Evolutionary conservation across 2,797 vertebrate genomes (phyloP), one percentile per base, ranked within the genome.

Genomic region (Adrianichthys oophorus): DNA sequence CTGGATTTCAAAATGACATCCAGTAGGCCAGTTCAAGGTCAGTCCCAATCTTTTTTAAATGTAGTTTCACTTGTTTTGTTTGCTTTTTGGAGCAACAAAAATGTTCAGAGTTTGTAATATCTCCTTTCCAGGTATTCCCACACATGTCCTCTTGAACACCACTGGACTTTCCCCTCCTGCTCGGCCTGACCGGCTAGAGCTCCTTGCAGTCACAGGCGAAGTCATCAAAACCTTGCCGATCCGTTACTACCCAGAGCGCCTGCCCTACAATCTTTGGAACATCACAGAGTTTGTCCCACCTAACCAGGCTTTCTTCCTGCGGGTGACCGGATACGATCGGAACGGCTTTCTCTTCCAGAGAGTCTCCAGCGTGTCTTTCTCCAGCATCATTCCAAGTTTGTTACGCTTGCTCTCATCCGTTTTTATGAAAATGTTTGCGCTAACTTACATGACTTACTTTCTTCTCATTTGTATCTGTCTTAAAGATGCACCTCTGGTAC

Each of bases 291-390:
- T 99, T 62, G 78, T 96, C 56, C 95, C 97, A 15, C 98, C 97
- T 57, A 85, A 90, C 2, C 95, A 98, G 87, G 94, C 94, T 57
- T 99, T 99, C 88, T 98, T 98, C 79, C 89, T 99, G 75, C 91
- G 94, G 82, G 86, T 98, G 64, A 94, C 78, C 0, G 98, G 98
- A 60, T 98, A 97, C 24, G 97, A 98, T 83, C 91, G 85, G 4
- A 88, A 96, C 1, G 94, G 89, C 68, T 96, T 94, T 74, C 74
- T 95, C 48, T 98, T 99, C 78, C 97, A 99, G 88, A 94, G 98
- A 82, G 91, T 98, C 52, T 99, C 97, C 29, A 98, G 96, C 40
- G 98, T 99, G 70, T 98, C 93, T 0, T 99, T 96, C 85, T 99
- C 95, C 56, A 98, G 84, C 74, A 93, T 98, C 64, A 65, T 93